These are phyloP conservation scores for Trichomycterus rosablanca DNA, from an alignment of 2,113 vertebrate species.

Conservation along the genomic window DNA sequence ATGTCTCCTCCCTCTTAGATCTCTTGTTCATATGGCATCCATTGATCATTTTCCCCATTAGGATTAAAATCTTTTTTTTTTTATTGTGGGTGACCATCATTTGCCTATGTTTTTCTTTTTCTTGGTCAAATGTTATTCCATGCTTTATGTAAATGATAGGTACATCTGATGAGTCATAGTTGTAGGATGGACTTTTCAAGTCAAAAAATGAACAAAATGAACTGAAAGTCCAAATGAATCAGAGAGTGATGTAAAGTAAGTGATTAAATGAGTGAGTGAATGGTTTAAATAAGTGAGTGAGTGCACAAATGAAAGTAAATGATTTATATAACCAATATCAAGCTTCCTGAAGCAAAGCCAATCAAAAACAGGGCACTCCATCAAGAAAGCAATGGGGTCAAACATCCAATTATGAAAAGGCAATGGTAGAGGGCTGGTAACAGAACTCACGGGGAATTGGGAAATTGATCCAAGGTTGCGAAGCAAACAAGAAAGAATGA, in stretches of 20 bases:
- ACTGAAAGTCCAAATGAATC: background rate
- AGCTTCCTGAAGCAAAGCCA: slow-evolving; percentile 23
- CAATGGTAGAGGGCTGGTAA: slow-evolving; percentile 50
- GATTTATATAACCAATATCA: slow-evolving; percentile 31
- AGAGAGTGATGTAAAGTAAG: slow-evolving; percentile 1
- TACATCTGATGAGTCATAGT: no score
- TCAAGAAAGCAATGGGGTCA: slow-evolving; percentile 55
- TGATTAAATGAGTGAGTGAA: slow-evolving; percentile 3
- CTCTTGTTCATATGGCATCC: no score
- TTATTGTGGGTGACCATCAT: no score
- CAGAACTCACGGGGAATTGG: slow-evolving; percentile 49
- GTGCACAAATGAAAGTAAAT: background rate
- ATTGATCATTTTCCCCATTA: no score
- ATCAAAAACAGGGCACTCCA: slow-evolving; percentile 35
- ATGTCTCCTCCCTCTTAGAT: no score
- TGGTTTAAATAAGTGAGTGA: background rate
- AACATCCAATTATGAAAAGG: slow-evolving; percentile 47
- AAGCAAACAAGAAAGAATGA: slow-evolving; percentile 39
- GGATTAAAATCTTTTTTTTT: no score
- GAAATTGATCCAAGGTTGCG: slow-evolving; percentile 51
- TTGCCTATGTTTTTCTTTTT: no score
- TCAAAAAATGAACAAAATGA: background rate
- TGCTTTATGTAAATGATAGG: no score
- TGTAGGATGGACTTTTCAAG: no score
- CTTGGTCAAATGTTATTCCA: no score